These are phyloP conservation scores for Cottoperca gobio DNA, from an alignment of 2,797 vertebrate genomes.

Conservation along the genomic window DNA sequence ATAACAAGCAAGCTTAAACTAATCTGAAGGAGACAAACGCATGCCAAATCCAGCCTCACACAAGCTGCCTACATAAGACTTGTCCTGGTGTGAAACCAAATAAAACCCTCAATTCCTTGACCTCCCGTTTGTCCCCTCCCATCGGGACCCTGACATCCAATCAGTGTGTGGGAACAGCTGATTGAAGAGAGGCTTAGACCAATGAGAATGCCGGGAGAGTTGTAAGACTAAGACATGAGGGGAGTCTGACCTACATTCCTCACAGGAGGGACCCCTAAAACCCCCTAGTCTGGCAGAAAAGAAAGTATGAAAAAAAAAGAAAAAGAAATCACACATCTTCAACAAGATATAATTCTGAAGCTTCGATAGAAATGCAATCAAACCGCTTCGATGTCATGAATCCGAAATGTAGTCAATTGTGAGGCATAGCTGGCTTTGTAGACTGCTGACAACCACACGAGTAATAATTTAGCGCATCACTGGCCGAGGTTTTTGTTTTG, in stretches of 20 bases:
- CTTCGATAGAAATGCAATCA: background rate
- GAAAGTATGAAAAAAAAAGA: background rate
- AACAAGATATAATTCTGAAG: background rate
- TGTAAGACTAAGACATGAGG: conserved; percentile 41
- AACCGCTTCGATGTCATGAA: background rate
- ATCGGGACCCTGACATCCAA: conserved; percentile 20
- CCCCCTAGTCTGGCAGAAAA: background rate
- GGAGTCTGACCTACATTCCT: conserved; percentile 73
- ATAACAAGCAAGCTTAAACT: conserved; percentile 42
- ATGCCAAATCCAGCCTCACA: conserved; percentile 50
- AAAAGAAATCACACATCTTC: background rate
- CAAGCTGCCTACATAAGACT: conserved; percentile 10
- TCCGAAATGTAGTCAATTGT: background rate
- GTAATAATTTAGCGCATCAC: conserved; percentile 29
- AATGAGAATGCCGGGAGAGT: conserved; percentile 30
- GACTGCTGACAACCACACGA: conserved; percentile 7
- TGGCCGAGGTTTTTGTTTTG: background rate
- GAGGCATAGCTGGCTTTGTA: background rate
- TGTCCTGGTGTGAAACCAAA: conserved; percentile 44
- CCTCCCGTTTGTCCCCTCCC: conserved; percentile 31
- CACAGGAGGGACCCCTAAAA: conserved; percentile 41
- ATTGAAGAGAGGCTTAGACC: conserved; percentile 24
- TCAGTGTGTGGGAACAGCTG: background rate
- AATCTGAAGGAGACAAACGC: conserved; percentile 47
- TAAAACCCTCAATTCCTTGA: conserved; percentile 53